Conservation (phyloP, 2,797 vertebrate species). For the Silurus lanzhouensis region DNA sequence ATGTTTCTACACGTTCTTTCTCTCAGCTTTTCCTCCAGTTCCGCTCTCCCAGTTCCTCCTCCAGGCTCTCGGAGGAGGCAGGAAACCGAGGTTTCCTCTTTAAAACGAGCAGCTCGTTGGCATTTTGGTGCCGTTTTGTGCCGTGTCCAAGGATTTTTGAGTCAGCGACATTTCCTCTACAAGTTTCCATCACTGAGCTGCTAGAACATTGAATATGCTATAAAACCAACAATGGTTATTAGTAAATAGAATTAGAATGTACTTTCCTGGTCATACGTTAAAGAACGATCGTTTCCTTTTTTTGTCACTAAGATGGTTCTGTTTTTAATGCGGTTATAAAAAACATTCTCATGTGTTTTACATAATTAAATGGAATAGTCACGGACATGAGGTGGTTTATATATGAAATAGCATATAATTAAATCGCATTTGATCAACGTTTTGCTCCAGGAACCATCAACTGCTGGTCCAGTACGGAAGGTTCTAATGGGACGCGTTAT, state of each 20-base stretch:
- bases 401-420: too few species aligned
- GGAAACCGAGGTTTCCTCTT: slow-evolving; percentile 57
- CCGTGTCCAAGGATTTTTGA: slow-evolving; percentile 54
- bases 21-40: not conserved
- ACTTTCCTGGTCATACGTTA: not conserved
- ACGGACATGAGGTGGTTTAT: not conserved
- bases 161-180: slow-evolving; percentile 43
- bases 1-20: not conserved
- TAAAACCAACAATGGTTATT: not conserved
- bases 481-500: not conserved
- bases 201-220: not conserved
- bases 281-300: not conserved
- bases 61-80: slow-evolving; percentile 30
- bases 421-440: too few species aligned
- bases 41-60: slow-evolving; percentile 22
- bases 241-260: not conserved
- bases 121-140: slow-evolving; percentile 29
- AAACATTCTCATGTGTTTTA: not conserved
- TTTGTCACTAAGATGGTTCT: not conserved
- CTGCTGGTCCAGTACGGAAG: too few species aligned
- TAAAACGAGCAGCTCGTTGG: slow-evolving; percentile 35
- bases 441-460: not conserved
- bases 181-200: slow-evolving; percentile 19
- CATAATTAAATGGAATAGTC: not conserved
- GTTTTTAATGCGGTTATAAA: not conserved